Evolutionary conservation across 2,797 vertebrate genomes (phyloP).

Genomic region (Discoglossus pictus): DNA sequence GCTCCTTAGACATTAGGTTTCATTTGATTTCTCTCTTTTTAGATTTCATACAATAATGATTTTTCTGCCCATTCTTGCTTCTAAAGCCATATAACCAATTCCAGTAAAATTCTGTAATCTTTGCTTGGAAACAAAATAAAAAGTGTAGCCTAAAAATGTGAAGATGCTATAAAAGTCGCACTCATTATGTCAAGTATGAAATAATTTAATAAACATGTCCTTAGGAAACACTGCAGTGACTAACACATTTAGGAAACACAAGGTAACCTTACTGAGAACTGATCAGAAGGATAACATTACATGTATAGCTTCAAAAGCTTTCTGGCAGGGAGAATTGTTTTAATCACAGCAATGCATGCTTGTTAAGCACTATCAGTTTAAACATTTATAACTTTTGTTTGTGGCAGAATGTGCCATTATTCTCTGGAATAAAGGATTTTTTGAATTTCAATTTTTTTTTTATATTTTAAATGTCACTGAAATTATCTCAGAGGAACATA

Average conservation of each 20-base stretch:
- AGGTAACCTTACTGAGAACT: constrained; percentile 1
- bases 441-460: constrained; percentile 62
- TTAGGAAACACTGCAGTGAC: constrained; percentile 7
- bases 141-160: too few species aligned
- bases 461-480: constrained; percentile 69
- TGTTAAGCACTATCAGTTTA: constrained; percentile 57
- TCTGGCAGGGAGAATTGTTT: constrained; percentile 36
- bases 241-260: constrained; percentile 10
- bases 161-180: too few species aligned
- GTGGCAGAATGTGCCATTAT: constrained; percentile 55
- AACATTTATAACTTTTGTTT: constrained; percentile 64
- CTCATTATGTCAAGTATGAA: background rate
- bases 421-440: constrained; percentile 64
- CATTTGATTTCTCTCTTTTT: too few species aligned
- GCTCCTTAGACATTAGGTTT: too few species aligned
- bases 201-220: constrained; percentile 7
- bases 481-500: constrained; percentile 73
- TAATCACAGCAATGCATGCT: constrained; percentile 51
- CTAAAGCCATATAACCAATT: too few species aligned
- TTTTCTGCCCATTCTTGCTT: too few species aligned
- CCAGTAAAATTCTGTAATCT: too few species aligned
- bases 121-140: too few species aligned
- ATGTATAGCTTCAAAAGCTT: constrained; percentile 4
- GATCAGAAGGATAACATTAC: constrained; percentile 22
- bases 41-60: too few species aligned